Evolutionary conservation across 2,113 vertebrate species (phyloP).

Genomic region (Daubentonia madagascariensis): DNA sequence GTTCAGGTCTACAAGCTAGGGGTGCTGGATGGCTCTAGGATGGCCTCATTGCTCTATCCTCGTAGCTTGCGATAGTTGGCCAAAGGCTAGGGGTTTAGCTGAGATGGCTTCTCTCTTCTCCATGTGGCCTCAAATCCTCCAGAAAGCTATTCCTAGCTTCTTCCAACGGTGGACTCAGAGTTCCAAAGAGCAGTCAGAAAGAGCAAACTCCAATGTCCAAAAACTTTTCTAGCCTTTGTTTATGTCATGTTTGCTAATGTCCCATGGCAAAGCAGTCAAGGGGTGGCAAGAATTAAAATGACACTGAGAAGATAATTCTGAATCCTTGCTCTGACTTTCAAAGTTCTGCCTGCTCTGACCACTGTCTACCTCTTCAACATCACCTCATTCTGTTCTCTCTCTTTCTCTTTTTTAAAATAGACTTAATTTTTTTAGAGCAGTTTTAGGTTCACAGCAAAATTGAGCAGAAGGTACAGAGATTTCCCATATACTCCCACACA

Average conservation of each 20-base stretch:
- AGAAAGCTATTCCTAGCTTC: neutral
- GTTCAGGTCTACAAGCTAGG: neutral
- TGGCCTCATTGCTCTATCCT: no score
- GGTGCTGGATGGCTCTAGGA: neutral
- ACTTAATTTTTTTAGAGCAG: neutral
- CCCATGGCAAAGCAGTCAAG: neutral
- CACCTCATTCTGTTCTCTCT: neutral
- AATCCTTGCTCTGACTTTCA: neutral
- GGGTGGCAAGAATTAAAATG: rapidly evolving
- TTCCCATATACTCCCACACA: neutral
- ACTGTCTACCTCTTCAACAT: neutral
- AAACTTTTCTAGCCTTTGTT: no score
- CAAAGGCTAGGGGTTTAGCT: neutral
- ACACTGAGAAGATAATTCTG: no score
- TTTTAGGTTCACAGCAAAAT: neutral
- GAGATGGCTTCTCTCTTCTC: neutral
- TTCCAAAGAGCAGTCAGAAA: neutral
- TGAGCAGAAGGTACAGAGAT: neutral
- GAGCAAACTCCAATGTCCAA: neutral
- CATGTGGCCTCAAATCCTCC: neutral
- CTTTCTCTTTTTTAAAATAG: neutral
- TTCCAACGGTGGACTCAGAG: neutral
- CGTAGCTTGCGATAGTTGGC: no score
- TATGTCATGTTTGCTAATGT: neutral
- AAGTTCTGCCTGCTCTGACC: neutral